Evolutionary conservation across 2,888 invertebrate genomes (phyloP), one percentile per base, ranked within the genome.

Genomic region (Drosophila lacicola): DNA sequence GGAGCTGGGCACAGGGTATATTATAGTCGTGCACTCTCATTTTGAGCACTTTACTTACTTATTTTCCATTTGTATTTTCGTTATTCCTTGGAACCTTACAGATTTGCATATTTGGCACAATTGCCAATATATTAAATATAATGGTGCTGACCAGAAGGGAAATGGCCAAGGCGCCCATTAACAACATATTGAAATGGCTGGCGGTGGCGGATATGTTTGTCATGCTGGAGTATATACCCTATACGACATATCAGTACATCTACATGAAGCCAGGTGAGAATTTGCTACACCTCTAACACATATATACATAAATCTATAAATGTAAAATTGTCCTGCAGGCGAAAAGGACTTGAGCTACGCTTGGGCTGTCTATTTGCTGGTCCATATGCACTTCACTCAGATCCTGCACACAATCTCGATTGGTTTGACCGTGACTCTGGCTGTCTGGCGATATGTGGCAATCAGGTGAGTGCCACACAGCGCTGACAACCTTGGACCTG

Each of bases 141-240:
- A 95, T 96, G 3, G 97, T 98, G 0, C 93, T 98, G 73, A 96
- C 98, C 11, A 94, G 96, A 54, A 95, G 96, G 68, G 96, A 96
- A 90, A 94, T 97, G 94, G 95, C 95, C 14, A 94, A 94, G 60
- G 96, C 97, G 0, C 97, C 98, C 1, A 97, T 97, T 80, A 98
- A 98, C 92, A 94, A 96, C 44, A 96, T 98, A 57, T 94, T 98
- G 50, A 97, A 96, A 74, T 92, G 96, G 91, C 92, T 98, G 56
- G 98, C 98, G 0, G 96, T 97, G 0, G 96, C 97, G 1, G 98
- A 98, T 91, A 95, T 98, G 92, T 94, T 97, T 78, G 96, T 98
- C 33, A 98, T 98, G 95, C 92, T 97, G 91, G 97, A 97, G 85
- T 97, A 96, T 90, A 94, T 96, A 72, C 96, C 96, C 4, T 96